Evolutionary conservation across 2,113 vertebrate genomes (phyloP), one percentile per base, ranked within the genome.

Genomic region (Anoura caudifer): DNA sequence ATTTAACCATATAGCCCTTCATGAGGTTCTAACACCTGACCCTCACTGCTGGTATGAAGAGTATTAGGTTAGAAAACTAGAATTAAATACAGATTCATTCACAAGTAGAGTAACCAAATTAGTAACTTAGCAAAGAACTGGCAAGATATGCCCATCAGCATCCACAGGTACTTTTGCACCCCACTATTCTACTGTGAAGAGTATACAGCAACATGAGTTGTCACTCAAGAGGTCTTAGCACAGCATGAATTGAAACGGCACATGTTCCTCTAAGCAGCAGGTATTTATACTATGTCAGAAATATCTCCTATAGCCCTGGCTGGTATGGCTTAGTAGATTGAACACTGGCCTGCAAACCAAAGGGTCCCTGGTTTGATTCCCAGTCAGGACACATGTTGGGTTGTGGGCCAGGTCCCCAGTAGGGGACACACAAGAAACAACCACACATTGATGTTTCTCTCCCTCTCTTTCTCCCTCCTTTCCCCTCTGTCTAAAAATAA

Each of bases 141-240:
- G 13, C 20, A 80, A n/a, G 10, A 45, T 59, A 47, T 17, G 4
- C 5, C 52, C 24, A 33, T 69, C 45, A 79, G n/a, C 6, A 76
- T 31, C 22, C 38, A 67, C 38, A n/a, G 41, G 52, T 56, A 38
- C 9, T 87, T 72, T 24, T 72, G 65, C 43, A 54, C 54, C 41
- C 65, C 36, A 22, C 69, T 82, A 38, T 59, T 85, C 50, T 19
- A 38, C 43, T 61, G 73, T 17, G n/a, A 93, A 47, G 80, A 41
- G 19, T 65, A 82, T 15, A 28, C 16, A 70, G 65, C 38, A 91
- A 91, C 4, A 2, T 45, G 24, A 61, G 6, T 45, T 86, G 38
- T 91, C 93, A 89, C 8, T 96, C 77, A 91, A 91, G 77, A 93
- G 28, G 31, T 61, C 73, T 88, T 81, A 76, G 15, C 72, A 77